Percentiles rank a stretch among this genome's conserved stretches.
These are phyloP conservation scores for Aphelenchoides avenae DNA, from an alignment of 1,140 invertebrate species.

Conservation along the genomic window DNA sequence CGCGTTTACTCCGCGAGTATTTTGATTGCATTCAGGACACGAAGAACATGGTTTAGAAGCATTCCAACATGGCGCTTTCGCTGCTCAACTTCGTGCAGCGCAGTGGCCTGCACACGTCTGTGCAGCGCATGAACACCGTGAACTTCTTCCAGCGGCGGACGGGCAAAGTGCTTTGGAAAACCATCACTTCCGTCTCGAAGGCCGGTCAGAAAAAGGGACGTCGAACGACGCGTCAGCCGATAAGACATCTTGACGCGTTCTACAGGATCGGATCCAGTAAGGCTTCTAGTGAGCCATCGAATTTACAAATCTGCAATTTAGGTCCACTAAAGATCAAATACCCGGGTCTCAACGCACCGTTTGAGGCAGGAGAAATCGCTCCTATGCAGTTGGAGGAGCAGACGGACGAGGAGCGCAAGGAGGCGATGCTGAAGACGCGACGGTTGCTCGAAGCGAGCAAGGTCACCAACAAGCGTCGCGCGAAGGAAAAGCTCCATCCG, in stretches of 20 bases:
- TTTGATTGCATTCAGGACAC: background rate
- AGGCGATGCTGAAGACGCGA: conserved; percentile 2
- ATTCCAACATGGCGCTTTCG: conserved; percentile 1
- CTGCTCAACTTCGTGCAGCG: background rate
- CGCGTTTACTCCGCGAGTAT: background rate
- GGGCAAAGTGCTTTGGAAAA: conserved; percentile 83
- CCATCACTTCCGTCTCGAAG: conserved; percentile 88
- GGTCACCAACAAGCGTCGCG: conserved; percentile 27
- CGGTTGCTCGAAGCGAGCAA: conserved; percentile 12
- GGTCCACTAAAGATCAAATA: conserved; percentile 77
- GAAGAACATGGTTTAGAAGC: too few relatives aligned
- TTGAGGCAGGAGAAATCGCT: conserved; percentile 67
- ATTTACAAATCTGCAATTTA: conserved; percentile 39
- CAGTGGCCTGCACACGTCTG: too few relatives aligned
- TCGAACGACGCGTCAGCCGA: conserved; percentile 73
- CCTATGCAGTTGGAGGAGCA: conserved; percentile 50
- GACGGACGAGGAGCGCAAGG: conserved; percentile 44
- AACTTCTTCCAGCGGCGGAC: conserved; percentile 61
- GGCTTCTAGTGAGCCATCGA: conserved; percentile 14
- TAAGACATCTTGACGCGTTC: conserved; percentile 81
- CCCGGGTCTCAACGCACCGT: conserved; percentile 81
- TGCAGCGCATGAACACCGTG: conserved; percentile 53
- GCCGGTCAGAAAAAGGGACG: conserved; percentile 87
- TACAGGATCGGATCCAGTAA: conserved; percentile 73
- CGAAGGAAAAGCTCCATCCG: conserved; percentile 52